These are phyloP conservation scores for Gavialis gangeticus DNA, from an alignment of 2,113 vertebrate genomes.

Conservation along the genomic window DNA sequence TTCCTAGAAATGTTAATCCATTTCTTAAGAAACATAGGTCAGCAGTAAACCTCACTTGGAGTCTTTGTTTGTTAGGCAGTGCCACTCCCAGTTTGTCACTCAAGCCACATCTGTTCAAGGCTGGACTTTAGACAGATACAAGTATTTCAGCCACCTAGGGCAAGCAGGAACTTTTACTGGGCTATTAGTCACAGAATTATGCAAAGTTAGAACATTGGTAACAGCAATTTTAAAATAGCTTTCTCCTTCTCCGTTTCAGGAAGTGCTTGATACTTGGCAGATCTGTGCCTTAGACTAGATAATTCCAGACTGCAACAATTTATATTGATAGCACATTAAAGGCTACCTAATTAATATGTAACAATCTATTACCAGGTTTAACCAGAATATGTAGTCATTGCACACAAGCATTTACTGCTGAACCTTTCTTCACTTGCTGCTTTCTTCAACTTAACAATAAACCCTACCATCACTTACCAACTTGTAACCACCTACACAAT, in stretches of 20 bases:
- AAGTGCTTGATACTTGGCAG: background rate
- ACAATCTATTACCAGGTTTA: background rate
- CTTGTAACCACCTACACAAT: background rate
- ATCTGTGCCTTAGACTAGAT: background rate
- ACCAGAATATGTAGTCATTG: too few species aligned
- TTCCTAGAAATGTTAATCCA: background rate
- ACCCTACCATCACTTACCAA: background rate
- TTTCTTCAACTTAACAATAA: background rate
- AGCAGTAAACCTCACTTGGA: background rate
- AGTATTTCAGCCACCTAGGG: background rate
- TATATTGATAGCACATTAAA: background rate
- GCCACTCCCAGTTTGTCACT: constrained; percentile 14
- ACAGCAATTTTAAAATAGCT: background rate
- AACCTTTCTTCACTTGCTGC: background rate
- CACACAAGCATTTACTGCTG: too few species aligned
- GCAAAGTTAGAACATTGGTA: fast-evolving
- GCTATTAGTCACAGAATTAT: background rate
- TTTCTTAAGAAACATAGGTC: background rate
- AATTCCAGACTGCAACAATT: background rate
- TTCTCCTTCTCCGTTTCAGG: background rate
- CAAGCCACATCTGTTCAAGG: background rate
- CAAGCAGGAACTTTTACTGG: background rate
- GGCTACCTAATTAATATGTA: background rate
- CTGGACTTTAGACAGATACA: constrained; percentile 32
- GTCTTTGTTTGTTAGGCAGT: constrained; percentile 7